Base-by-base conservation (phyloP, 2,113 vertebrate genomes). In the Charadrius vociferus region DNA sequence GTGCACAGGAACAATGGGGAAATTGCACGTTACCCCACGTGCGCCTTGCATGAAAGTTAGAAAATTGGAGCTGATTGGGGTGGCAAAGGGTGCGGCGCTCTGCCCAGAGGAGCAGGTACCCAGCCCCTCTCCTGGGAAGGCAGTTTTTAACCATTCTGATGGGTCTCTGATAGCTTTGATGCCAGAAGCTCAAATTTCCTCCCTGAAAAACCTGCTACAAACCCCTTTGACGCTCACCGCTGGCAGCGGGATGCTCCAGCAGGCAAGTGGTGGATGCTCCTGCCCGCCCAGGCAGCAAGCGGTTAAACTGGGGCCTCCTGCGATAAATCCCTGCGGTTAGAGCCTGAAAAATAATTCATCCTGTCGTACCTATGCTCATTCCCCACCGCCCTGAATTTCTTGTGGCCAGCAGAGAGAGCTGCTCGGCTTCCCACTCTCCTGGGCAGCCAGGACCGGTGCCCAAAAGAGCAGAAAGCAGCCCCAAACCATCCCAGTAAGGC, bases 321-420 rank as follows among this genome's bases (percentile, higher is more conserved):
- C 43, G 72, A 45, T 15, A 82, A 72, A 79, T 45, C 43, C 24
- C 82, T 75, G 67, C 53, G 27, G 49, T 3, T 6, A 70, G 23
- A 97, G 45, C 39, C 82, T 90, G 82, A 37, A 56, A 83, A 81
- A 73, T 7, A 61, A 59, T 55, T 62, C 74, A 23, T 66, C 70
- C 65, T 50, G 12, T 67, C 65, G 21, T 26, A 59, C 32, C 45
- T 55, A 2, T 24, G 56, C 61, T 67, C 53, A 0, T 58, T 86
- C 45, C n/a, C 39, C 27, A 17, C 21, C 3, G 0, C 52, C 62
- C 73, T 14, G 47, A 62, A 9, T 29, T 58, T 18, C 30, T 41
- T 24, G 18, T 59, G 66, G 52, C 81, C 93, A 95, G 87, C 81
- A 95, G 94, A 52, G 68, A 73, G 90, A 75, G 90, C 95, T 86